Evolutionary conservation across 2,797 vertebrate genomes (phyloP), one percentile per base, ranked within the genome.

Genomic region (Melanotaenia pygmaea): DNA sequence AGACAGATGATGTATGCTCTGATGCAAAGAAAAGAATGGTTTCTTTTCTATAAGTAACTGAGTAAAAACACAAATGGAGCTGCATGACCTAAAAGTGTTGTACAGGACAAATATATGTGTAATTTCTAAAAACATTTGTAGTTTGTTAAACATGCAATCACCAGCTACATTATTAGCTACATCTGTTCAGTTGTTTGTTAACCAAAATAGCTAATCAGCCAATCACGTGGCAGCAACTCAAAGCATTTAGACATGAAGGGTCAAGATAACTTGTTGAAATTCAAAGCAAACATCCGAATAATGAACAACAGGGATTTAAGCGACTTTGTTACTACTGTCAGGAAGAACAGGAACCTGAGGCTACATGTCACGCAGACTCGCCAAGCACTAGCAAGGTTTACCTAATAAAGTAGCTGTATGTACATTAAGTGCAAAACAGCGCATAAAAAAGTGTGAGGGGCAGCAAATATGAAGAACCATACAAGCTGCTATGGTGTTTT

Each of bases 1-100:
- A 72, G 70, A 79, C 51, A 0, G 67, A 85, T 84, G 84, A 84
- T 68, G 78, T 72, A 76, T 76, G 70, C 37, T 59, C 37, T 50
- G 70, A 86, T 60, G 57, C 70, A 75, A 77, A 74, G 66, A 57
- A 69, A 80, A n/a, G 2, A 47, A 50, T 43, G 43, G 40, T 74
- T 45, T 59, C 62, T 67, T 79, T 77, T 53, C 4, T 86, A 83
- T 80, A 83, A 76, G 78, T 68, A 78, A 61, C 68, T 28, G 30
- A 59, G 71, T 26, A 10, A 53, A 53, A 4, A 32, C 45, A 56
- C 12, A 72, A 45, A 53, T 4, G 40, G n/a, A 62, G 50, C 13
- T 32, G 64, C 11, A 63, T 28, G 60, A 75, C 22, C 24, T 7
- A 62, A 38, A 53, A 8, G 4, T 20, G 26, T 10, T 8, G 2